A percentile compares a stretch with the other conserved stretches of the same genome.
phyloP scores from a whole-genome alignment of 2,113 vertebrate species.

The Brienomyrus longianalis region DNA sequence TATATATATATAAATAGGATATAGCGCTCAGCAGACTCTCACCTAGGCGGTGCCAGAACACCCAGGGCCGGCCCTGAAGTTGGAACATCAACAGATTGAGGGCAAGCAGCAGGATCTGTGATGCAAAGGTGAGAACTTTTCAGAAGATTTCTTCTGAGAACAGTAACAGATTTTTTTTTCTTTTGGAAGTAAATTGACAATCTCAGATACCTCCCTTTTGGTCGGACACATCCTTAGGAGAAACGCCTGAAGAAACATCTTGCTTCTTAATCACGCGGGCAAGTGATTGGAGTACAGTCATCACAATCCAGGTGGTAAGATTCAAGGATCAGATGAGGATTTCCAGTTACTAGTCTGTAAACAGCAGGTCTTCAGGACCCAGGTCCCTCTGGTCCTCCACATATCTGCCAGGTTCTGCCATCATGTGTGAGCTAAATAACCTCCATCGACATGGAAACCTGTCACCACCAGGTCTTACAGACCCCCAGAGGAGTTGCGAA shows the following conservation, averaged over 20 bases:
- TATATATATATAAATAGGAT: no score
- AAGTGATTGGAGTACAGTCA: neutral
- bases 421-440: neutral
- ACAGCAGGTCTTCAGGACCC: neutral
- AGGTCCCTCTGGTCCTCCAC: slow-evolving; percentile 25
- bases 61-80: no score
- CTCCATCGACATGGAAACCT: slow-evolving; percentile 57
- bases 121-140: no score
- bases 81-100: no score
- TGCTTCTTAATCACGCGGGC: neutral
- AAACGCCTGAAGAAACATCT: neutral
- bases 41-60: no score
- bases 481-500: slow-evolving; percentile 57
- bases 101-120: no score
- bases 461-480: slow-evolving; percentile 59
- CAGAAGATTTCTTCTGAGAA: no score
- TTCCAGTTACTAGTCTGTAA: neutral
- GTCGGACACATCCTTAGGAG: neutral
- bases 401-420: slow-evolving; percentile 35
- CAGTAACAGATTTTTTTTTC: neutral
- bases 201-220: neutral
- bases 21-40: no score
- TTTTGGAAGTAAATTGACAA: neutral
- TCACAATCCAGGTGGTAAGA: neutral
- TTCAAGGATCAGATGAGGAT: neutral